Evolutionary conservation across 2,888 invertebrate species (phyloP).

Genomic region (Dicyrtoma fusca): DNA sequence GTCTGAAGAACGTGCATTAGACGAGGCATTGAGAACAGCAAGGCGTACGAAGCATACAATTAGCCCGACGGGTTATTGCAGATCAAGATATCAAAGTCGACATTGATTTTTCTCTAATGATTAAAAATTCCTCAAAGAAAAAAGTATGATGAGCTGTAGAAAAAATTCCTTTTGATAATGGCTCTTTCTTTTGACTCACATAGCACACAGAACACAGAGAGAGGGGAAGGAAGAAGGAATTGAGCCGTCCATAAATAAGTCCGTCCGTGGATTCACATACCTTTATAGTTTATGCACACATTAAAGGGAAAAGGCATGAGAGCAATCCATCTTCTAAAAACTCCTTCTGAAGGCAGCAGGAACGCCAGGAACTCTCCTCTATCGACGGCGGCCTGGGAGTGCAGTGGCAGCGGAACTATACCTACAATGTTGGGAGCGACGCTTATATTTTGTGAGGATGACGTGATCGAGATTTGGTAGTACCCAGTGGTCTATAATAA

Average conservation of each 20-base stretch:
- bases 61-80: slow-evolving; percentile 53
- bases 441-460: slow-evolving; percentile 16
- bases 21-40: slow-evolving; percentile 12
- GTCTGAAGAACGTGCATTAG: slow-evolving; percentile 28
- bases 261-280: slow-evolving; percentile 10
- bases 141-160: slow-evolving; percentile 20
- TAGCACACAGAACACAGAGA: not conserved
- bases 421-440: not conserved
- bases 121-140: slow-evolving; percentile 49
- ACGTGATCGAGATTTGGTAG: slow-evolving; percentile 41
- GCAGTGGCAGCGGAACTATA: not conserved
- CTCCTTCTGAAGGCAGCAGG: slow-evolving; percentile 25
- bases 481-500: slow-evolving; percentile 36
- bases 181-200: slow-evolving; percentile 34
- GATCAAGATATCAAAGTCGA: slow-evolving; percentile 55
- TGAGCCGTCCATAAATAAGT: slow-evolving; percentile 23
- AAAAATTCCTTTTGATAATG: slow-evolving; percentile 38
- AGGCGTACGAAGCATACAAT: slow-evolving; percentile 44
- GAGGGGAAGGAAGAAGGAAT: slow-evolving; percentile 29
- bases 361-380: too few relatives aligned
- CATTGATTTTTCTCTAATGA: slow-evolving; percentile 55
- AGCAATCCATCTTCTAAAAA: slow-evolving; percentile 50
- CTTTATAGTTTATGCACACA: slow-evolving; percentile 25
- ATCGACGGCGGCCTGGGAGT: too few relatives aligned
- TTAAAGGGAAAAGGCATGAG: slow-evolving; percentile 42